Evolutionary conservation across 2,888 invertebrate genomes (phyloP).

Genomic region (Parelbella ahira): DNA sequence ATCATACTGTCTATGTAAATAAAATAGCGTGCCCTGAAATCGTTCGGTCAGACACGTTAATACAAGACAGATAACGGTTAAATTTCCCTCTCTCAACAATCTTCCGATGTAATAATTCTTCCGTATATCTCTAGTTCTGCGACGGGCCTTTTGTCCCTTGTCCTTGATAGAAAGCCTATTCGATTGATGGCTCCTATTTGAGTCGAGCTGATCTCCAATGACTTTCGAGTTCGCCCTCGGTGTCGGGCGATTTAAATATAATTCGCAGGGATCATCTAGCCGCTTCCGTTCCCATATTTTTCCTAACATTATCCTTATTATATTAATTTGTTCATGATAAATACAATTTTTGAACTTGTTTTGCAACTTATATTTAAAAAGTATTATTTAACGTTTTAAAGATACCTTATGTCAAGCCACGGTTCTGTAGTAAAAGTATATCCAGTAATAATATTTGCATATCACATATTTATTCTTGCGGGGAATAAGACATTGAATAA

Average conservation of each 20-base stretch:
- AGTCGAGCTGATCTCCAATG: slow-evolving; percentile 51
- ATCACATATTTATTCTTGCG: no score
- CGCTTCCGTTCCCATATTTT: slow-evolving; percentile 6
- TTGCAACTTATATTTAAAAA: no score
- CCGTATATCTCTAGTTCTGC: slow-evolving; percentile 54
- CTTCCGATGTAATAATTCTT: slow-evolving; percentile 59
- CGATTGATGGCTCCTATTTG: slow-evolving; percentile 73
- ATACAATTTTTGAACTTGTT: no score
- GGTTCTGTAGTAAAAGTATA: no score
- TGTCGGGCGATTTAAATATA: slow-evolving; percentile 45
- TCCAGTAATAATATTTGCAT: no score
- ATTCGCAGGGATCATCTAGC: slow-evolving; percentile 27
- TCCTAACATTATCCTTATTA: not conserved
- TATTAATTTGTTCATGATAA: not conserved
- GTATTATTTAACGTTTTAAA: no score
- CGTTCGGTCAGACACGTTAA: slow-evolving; percentile 9
- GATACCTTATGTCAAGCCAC: no score
- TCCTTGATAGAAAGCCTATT: slow-evolving; percentile 68
- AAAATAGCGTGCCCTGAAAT: slow-evolving; percentile 1
- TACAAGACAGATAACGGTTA: slow-evolving; percentile 27
- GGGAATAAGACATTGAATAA: no score
- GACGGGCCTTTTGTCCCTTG: slow-evolving; percentile 65
- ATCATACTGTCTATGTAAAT: no score
- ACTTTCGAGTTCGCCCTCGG: slow-evolving; percentile 50
- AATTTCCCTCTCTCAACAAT: slow-evolving; percentile 40